Conservation (phyloP, 2,113 vertebrate species). For the Macroglossus sobrinus region DNA sequence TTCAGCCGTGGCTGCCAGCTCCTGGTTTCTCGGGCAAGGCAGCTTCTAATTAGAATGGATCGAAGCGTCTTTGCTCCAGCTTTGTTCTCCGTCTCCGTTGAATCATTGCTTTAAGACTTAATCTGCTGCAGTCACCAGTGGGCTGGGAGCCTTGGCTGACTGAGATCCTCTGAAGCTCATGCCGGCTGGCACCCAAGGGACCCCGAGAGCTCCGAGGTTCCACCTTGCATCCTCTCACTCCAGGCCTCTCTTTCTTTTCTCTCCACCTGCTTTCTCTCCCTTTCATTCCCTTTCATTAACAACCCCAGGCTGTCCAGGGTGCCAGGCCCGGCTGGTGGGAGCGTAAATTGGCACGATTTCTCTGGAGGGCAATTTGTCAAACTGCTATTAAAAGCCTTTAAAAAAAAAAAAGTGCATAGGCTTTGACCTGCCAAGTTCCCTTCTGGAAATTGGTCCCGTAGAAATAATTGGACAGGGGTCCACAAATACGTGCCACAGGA, state of each 20-base stretch:
- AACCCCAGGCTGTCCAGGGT: conserved; percentile 14
- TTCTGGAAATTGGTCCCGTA: conserved; percentile 36
- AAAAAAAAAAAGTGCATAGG: not conserved
- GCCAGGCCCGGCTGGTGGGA: conserved; percentile 15
- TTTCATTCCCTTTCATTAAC: conserved; percentile 30
- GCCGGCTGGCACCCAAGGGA: not conserved
- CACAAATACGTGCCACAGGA: not conserved
- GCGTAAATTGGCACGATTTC: conserved; percentile 48
- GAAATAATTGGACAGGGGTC: conserved; percentile 26
- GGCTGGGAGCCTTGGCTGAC: not conserved
- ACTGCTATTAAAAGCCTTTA: conserved; percentile 53
- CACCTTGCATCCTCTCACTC: not conserved
- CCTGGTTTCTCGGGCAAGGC: conserved; percentile 66
- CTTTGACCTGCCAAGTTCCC: conserved; percentile 54
- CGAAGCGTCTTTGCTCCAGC: conserved; percentile 66
- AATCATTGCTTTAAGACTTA: conserved; percentile 73
- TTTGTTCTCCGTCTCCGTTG: conserved; percentile 63
- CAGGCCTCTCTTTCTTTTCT: not conserved
- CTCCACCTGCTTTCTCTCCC: not conserved
- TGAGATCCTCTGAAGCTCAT: fast-evolving
- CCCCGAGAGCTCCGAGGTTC: not conserved
- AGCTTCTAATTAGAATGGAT: conserved; percentile 80
- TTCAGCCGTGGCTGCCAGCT: not conserved
- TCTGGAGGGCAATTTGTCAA: conserved; percentile 58
- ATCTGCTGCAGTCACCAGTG: conserved; percentile 21